Base-by-base conservation (phyloP, 2,888 invertebrate genomes). In the Dynastes tityus region DNA sequence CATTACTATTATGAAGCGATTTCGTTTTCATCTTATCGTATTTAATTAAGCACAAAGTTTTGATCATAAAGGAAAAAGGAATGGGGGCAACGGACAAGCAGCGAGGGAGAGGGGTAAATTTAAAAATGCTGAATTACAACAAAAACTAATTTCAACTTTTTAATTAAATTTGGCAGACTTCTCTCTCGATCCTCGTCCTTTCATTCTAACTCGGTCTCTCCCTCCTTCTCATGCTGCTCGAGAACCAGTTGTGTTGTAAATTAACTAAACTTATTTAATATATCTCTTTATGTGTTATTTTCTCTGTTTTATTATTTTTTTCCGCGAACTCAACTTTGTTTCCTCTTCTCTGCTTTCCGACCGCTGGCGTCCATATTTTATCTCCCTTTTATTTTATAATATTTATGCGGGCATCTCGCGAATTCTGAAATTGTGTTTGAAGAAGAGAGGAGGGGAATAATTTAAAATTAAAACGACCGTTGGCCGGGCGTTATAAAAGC, bases 81-180 rank as follows among this genome's bases (percentile, higher is more conserved):
- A 49, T 61, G 40, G 61, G n/a, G 16, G 11, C 37, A 49, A 45
- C 8, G 49, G 40, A 53, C 16, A 29, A 45, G 16, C 40, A 37
- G 37, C 22, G 40, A 5, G 61, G 5, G 82, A 84, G 86, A 82
- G 81, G 84, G 82, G 85, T 84, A 85, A 85, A 86, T 87, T 86
- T 86, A 86, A 88, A 88, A 88, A 88, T 85, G 86, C 83, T 84
- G 87, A 88, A 88, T 88, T 88, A 88, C 88, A 87, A 88, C 88
- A 88, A 88, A 88, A 88, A 88, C 88, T 88, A 88, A 88, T 88
- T 88, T 87, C 82, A 88, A 88, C 88, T 88, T 88, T 88, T 88
- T 88, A 88, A 88, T 88, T 88, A 88, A 88, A 88, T 88, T 87
- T 86, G 40, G 71, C 84, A 81, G 85, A 80, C 80, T 80, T 80